Evolutionary conservation across 2,888 invertebrate genomes (phyloP), one percentile per base, ranked within the genome.

Genomic region (Sphaeridia pumilis): DNA sequence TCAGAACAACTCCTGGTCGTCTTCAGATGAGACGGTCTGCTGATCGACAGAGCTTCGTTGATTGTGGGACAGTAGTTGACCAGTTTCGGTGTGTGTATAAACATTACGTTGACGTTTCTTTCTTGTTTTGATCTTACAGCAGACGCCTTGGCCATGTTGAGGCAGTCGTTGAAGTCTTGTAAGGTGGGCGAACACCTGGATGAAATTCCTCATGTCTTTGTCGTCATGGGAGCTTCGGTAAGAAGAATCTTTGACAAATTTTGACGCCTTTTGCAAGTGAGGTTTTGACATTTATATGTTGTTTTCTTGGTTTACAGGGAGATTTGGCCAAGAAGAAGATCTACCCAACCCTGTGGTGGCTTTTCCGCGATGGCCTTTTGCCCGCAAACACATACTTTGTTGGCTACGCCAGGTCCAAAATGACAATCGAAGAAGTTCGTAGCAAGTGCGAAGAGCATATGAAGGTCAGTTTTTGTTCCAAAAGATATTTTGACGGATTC

Each of bases 251-350:
- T n/a, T n/a, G n/a, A n/a, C n/a, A n/a, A n/a, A n/a, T n/a, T n/a
- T n/a, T n/a, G n/a, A n/a, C n/a, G n/a, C n/a, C n/a, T n/a, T n/a
- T n/a, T n/a, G n/a, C n/a, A n/a, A n/a, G 44, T 5, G 38, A 38
- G 12, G 12, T 17, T 38, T 12, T 38, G 14, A 7, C 4, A 44
- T 7, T 25, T 48, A 36, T 44, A 28, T 27, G 24, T 20, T 17
- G 20, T n/a, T n/a, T n/a, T n/a, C n/a, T n/a, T n/a, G n/a, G n/a
- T n/a, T n/a, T n/a, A n/a, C 61, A 85, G 79, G 98, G 98, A 55
- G 98, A 98, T 72, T 76, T 98, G 66, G 97, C 98, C 0, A 88
- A 85, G 70, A 98, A 98, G 75, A 98, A 98, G 74, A 98, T 98
- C 67, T 98, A 95, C 71, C 97, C 98, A 1, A 97, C 97, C 0